These are phyloP conservation scores for Suillia variegata DNA, from an alignment of 2,888 invertebrate genomes.

Conservation along the genomic window DNA sequence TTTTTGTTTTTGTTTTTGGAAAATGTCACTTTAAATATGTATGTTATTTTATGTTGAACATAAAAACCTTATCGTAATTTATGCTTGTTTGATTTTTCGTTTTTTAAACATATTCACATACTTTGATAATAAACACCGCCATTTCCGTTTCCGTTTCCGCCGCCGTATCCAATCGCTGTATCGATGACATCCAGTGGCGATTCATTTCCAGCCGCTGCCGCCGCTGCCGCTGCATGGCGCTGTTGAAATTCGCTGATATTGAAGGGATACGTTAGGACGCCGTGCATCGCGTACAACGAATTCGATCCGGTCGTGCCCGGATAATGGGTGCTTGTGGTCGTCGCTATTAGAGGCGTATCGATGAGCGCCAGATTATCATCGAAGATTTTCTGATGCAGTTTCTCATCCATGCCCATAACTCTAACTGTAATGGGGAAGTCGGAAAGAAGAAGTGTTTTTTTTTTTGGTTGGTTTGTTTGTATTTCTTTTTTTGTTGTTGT, in stretches of 20 bases:
- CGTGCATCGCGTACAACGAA: slow-evolving; percentile 36
- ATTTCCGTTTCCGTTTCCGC: slow-evolving; percentile 28
- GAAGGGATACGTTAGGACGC: slow-evolving; percentile 60
- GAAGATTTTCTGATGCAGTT: slow-evolving; percentile 60
- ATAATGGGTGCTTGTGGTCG: slow-evolving; percentile 52
- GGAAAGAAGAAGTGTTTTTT: slow-evolving; percentile 43
- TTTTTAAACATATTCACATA: slow-evolving; percentile 54
- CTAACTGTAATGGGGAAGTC: slow-evolving; percentile 60
- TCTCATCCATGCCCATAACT: slow-evolving; percentile 63
- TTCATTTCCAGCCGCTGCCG: slow-evolving; percentile 43
- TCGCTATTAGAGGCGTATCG: slow-evolving; percentile 61
- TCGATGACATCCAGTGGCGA: slow-evolving; percentile 54
- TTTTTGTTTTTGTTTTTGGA: too few relatives aligned
- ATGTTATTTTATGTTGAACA: too few relatives aligned
- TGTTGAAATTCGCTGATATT: slow-evolving; percentile 61
- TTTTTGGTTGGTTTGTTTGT: slow-evolving; percentile 19
- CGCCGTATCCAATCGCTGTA: slow-evolving; percentile 47
- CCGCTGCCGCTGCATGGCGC: slow-evolving; percentile 44
- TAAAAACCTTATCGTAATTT: too few relatives aligned
- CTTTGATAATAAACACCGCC: slow-evolving; percentile 58
- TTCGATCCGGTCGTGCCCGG: slow-evolving; percentile 47
- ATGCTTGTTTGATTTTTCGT: neutral
- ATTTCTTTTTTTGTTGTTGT: slow-evolving; percentile 19
- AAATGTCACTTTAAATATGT: too few relatives aligned
- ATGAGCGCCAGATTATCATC: slow-evolving; percentile 62